Conservation (phyloP, 2,797 vertebrate genomes). For the Mormyrus proboscirostris region DNA sequence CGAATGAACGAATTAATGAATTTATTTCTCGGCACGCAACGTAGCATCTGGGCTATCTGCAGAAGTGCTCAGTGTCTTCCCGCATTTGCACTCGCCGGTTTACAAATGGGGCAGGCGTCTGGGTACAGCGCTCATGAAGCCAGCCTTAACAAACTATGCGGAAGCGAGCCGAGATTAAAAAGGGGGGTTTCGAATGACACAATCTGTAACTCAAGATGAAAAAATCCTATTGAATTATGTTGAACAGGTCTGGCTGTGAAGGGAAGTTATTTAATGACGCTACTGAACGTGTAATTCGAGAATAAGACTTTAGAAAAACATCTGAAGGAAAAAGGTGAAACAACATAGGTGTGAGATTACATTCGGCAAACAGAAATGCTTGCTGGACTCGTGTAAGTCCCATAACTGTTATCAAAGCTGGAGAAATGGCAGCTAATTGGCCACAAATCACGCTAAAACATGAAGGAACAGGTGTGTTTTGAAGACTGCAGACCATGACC, state of each 20-base stretch:
- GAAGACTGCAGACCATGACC: background rate
- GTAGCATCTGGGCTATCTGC: background rate
- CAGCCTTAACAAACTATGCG: background rate
- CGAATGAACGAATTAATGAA: background rate
- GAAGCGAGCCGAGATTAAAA: background rate
- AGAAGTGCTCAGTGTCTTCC: background rate
- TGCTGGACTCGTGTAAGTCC: background rate
- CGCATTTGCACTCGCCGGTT: background rate
- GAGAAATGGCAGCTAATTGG: background rate
- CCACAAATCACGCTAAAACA: background rate
- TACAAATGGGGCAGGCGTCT: background rate
- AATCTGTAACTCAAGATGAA: background rate
- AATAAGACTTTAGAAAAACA: background rate
- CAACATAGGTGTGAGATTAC: background rate
- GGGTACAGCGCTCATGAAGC: background rate
- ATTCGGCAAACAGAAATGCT: background rate
- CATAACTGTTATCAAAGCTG: background rate
- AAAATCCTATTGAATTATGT: constrained; percentile 5
- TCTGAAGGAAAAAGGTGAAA: background rate
- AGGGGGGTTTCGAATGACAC: background rate
- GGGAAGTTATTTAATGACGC: background rate
- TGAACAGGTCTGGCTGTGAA: background rate
- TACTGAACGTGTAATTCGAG: background rate
- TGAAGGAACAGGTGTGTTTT: background rate
- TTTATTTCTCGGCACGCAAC: background rate